These are phyloP conservation scores for Gasterosteus aculeatus DNA, from an alignment of 2,113 vertebrate genomes.

Conservation along the genomic window DNA sequence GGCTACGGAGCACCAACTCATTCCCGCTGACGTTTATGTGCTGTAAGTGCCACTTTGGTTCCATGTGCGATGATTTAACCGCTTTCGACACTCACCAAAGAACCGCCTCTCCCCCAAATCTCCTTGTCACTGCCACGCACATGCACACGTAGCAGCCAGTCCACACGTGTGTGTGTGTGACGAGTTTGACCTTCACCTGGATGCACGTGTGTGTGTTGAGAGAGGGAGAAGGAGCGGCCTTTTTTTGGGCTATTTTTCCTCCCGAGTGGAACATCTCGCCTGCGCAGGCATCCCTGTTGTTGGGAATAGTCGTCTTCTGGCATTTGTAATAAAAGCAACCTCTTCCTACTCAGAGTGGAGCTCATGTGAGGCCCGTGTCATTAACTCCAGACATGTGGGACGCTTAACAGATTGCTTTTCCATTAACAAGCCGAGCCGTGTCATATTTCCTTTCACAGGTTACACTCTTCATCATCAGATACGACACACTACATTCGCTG, in stretches of 20 bases:
- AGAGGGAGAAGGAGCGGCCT: slow-evolving; percentile 19
- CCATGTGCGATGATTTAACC: slow-evolving; percentile 70
- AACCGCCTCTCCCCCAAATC: slow-evolving; percentile 35
- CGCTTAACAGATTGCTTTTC: slow-evolving; percentile 25
- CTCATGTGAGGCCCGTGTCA: background rate
- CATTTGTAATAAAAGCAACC: slow-evolving; percentile 24
- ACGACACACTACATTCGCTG: slow-evolving; percentile 33
- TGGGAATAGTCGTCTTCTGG: slow-evolving; percentile 22
- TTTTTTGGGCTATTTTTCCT: slow-evolving; percentile 32
- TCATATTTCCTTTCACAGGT: slow-evolving; percentile 46
- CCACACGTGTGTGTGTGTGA: slow-evolving; percentile 52
- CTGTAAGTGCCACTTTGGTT: slow-evolving; percentile 72
- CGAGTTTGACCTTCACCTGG: slow-evolving; percentile 60
- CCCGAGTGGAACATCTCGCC: slow-evolving; percentile 16
- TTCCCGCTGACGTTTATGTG: slow-evolving; percentile 73
- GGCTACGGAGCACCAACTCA: slow-evolving; percentile 55
- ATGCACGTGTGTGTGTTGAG: slow-evolving; percentile 5
- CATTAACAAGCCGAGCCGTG: slow-evolving; percentile 24
- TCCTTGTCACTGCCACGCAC: slow-evolving; percentile 39
- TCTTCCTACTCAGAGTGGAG: background rate
- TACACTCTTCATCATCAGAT: slow-evolving; percentile 29
- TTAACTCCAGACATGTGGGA: slow-evolving; percentile 15
- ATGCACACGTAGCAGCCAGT: slow-evolving; percentile 28
- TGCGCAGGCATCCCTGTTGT: slow-evolving; percentile 39
- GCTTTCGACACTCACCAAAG: slow-evolving; percentile 54